Percentiles rank a stretch among this genome's conserved stretches.
Evolutionary conservation across 92 coral and sea anemone genomes (phyloP).

Genomic region (Nematostella vectensis): DNA sequence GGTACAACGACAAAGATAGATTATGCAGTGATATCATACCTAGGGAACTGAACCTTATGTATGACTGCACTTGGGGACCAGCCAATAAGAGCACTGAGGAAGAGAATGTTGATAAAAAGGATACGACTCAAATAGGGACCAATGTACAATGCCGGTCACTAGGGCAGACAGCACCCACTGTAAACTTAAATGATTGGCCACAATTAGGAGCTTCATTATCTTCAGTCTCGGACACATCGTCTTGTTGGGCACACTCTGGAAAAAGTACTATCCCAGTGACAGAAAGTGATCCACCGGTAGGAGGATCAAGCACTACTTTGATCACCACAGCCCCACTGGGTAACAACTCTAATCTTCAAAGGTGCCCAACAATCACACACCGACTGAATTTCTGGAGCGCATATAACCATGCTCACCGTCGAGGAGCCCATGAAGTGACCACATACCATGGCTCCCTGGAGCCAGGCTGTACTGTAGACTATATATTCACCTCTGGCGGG

Average conservation of each 20-base stretch:
- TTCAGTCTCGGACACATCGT: neutral
- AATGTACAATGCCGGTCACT: neutral
- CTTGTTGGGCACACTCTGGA: neutral
- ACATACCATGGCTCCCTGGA: conserved; percentile 61
- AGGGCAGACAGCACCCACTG: neutral
- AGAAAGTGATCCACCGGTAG: neutral
- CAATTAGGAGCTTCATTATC: neutral
- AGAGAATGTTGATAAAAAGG: neutral
- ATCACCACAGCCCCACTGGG: neutral
- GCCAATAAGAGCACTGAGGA: neutral
- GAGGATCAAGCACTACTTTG: no score
- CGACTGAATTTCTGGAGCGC: conserved; percentile 63
- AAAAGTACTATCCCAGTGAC: neutral
- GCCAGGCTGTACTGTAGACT: conserved; percentile 83
- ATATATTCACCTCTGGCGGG: conserved; percentile 61
- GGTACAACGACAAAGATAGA: conserved; percentile 12
- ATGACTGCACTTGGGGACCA: conserved; percentile 21
- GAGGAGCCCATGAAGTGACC: conserved; percentile 58
- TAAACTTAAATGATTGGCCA: neutral
- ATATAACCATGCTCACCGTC: conserved; percentile 47
- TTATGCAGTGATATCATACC: conserved; percentile 65
- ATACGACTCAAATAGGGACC: neutral
- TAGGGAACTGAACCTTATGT: conserved; percentile 47
- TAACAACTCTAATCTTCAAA: conserved; percentile 10
- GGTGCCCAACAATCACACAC: conserved; percentile 15